phyloP scores from a whole-genome alignment of 1,140 invertebrate genomes.

The Lamellibrachia luymesi region DNA sequence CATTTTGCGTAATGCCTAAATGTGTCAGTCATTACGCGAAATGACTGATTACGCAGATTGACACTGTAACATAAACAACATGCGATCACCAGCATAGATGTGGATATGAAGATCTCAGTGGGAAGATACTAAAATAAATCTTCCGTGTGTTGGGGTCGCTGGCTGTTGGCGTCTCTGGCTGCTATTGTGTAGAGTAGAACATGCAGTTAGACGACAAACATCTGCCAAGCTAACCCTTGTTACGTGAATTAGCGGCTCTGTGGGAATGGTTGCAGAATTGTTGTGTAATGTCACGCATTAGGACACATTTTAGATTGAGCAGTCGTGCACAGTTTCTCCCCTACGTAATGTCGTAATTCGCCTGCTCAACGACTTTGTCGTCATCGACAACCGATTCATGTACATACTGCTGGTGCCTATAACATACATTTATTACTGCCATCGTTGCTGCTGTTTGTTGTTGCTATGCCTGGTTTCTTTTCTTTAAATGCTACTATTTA shows the following conservation, averaged over 20 bases:
- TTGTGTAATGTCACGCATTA: not conserved
- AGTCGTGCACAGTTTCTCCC: not conserved
- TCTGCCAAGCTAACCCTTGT: not conserved
- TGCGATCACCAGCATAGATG: not conserved
- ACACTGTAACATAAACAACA: not conserved
- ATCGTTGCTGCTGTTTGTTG: not conserved
- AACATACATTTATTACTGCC: not conserved
- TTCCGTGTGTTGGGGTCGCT: not conserved
- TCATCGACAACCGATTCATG: not conserved
- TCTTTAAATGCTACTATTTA: too few relatives aligned
- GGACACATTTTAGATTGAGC: not conserved
- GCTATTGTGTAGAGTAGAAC: not conserved
- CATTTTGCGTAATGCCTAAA: too few relatives aligned
- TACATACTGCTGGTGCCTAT: not conserved
- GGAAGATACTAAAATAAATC: not conserved
- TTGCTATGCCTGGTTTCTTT: too few relatives aligned
- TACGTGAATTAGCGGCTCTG: not conserved
- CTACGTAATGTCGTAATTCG: not conserved
- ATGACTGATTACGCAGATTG: too few relatives aligned
- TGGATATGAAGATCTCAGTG: not conserved
- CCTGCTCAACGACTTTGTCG: not conserved
- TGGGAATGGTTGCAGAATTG: not conserved
- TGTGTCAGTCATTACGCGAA: too few relatives aligned
- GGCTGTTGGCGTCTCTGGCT: too few relatives aligned
- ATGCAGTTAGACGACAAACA: not conserved